phyloP scores from a whole-genome alignment of 1,140 invertebrate species.

The Drosophila repletoides region DNA sequence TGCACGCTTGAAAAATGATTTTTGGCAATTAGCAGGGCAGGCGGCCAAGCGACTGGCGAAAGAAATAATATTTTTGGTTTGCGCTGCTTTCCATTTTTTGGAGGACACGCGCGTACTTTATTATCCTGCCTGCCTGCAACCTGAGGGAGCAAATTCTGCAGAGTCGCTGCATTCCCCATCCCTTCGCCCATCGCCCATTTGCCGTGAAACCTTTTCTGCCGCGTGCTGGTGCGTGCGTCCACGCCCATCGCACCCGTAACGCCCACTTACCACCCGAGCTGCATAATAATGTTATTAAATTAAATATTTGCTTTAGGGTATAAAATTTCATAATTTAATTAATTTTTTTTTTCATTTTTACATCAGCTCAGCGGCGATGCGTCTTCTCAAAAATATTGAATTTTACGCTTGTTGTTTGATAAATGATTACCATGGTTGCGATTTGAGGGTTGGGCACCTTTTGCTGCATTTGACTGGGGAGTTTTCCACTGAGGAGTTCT shows the following conservation, averaged over 20 bases:
- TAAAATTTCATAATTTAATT: slow-evolving; percentile 79
- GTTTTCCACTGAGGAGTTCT: no score
- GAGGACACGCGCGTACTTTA: slow-evolving; percentile 65
- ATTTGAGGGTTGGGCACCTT: slow-evolving; percentile 41
- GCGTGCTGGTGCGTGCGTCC: slow-evolving; percentile 69
- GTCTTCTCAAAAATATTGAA: slow-evolving; percentile 73
- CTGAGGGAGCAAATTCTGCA: no score
- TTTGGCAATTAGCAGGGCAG: slow-evolving; percentile 72
- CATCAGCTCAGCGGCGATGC: slow-evolving; percentile 41
- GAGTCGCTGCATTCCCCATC: slow-evolving; percentile 21
- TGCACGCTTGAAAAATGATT: slow-evolving; percentile 74
- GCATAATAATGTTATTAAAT: slow-evolving; percentile 80
- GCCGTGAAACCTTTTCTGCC: slow-evolving; percentile 3
- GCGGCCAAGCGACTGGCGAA: slow-evolving; percentile 27
- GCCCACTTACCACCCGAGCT: slow-evolving; percentile 33
- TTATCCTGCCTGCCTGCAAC: slow-evolving; percentile 69
- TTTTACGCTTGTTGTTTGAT: slow-evolving; percentile 70
- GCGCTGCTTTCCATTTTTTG: slow-evolving; percentile 26
- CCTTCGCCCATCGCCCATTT: no score
- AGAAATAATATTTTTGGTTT: slow-evolving; percentile 26
- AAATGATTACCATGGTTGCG: slow-evolving; percentile 74
- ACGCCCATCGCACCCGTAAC: slow-evolving; percentile 52
- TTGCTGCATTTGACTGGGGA: no score
- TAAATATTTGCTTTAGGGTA: slow-evolving; percentile 78
- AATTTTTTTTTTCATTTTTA: slow-evolving; percentile 66